Evolutionary conservation across 2,888 invertebrate genomes (phyloP).

Genomic region (Latrodectus hesperus): DNA sequence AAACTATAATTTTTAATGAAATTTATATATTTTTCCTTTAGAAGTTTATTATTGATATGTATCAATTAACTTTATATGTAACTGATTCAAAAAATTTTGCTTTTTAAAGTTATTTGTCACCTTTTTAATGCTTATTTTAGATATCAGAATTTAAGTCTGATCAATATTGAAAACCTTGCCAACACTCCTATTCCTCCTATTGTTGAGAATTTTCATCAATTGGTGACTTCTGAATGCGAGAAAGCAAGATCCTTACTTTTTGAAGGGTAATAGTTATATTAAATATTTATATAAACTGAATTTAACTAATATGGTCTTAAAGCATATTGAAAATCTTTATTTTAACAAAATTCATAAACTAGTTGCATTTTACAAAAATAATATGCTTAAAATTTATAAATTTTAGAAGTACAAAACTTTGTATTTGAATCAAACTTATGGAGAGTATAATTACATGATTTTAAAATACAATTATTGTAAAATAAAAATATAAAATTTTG

Average conservation of each 20-base stretch:
- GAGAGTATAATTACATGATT: no score
- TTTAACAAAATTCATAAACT: no score
- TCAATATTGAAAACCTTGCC: constrained; percentile 24
- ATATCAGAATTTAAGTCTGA: constrained; percentile 44
- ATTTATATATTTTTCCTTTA: not conserved
- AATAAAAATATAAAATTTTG: no score
- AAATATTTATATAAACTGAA: no score
- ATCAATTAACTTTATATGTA: not conserved
- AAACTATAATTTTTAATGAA: not conserved
- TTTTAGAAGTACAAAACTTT: not conserved
- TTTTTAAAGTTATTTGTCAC: not conserved
- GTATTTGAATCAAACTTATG: no score
- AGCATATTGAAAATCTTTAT: no score
- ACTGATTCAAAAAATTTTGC: no score
- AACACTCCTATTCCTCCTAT: constrained; percentile 49
- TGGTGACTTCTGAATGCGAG: constrained; percentile 20
- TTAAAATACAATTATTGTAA: no score
- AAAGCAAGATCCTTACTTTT: constrained; percentile 19
- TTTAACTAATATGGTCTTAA: no score
- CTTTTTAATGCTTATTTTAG: constrained; percentile 6
- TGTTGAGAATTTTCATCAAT: constrained; percentile 41
- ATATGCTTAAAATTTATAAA: not conserved
- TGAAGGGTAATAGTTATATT: constrained; percentile 21
- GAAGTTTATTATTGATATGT: not conserved
- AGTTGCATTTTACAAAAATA: not conserved